Percentiles rank a stretch among this genome's conserved stretches.
These are phyloP conservation scores for Dromiciops gliroides DNA, from an alignment of 2,113 vertebrate genomes.

Conservation along the genomic window DNA sequence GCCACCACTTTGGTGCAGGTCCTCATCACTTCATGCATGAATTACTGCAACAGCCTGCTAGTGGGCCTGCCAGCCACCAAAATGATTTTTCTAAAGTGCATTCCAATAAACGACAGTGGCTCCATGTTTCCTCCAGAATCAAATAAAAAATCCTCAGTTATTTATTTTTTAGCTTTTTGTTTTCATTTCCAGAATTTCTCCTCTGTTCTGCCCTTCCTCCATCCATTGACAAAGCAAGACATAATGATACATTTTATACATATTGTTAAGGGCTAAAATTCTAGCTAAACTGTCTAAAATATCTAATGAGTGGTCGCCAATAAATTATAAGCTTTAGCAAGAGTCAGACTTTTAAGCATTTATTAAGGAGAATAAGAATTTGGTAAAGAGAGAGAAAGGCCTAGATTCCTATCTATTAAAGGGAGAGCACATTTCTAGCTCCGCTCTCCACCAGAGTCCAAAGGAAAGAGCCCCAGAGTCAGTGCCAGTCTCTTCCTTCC, in stretches of 20 bases:
- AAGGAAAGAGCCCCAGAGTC: too few relatives aligned
- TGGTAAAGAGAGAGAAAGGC: too few relatives aligned
- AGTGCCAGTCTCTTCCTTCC: too few relatives aligned
- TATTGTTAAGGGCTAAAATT: too few relatives aligned
- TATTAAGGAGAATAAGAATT: too few relatives aligned
- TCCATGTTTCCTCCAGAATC: background rate
- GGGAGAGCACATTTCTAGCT: too few relatives aligned
- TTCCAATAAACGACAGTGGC: background rate
- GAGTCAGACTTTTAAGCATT: too few relatives aligned
- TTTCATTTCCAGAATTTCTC: background rate
- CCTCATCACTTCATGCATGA: background rate
- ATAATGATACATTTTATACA: background rate
- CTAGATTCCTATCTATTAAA: too few relatives aligned
- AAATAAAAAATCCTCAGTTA: background rate
- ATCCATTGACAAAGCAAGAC: background rate
- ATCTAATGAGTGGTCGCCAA: too few relatives aligned
- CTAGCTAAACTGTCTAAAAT: too few relatives aligned
- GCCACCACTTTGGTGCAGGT: background rate
- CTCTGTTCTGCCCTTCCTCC: background rate
- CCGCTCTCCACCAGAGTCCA: too few relatives aligned
- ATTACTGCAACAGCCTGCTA: background rate
- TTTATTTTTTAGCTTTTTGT: background rate
- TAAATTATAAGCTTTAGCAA: too few relatives aligned
- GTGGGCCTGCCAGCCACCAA: background rate
- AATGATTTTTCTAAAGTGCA: background rate